Conservation (phyloP, 2,113 vertebrate genomes). For the Balaenoptera acutorostrata region DNA sequence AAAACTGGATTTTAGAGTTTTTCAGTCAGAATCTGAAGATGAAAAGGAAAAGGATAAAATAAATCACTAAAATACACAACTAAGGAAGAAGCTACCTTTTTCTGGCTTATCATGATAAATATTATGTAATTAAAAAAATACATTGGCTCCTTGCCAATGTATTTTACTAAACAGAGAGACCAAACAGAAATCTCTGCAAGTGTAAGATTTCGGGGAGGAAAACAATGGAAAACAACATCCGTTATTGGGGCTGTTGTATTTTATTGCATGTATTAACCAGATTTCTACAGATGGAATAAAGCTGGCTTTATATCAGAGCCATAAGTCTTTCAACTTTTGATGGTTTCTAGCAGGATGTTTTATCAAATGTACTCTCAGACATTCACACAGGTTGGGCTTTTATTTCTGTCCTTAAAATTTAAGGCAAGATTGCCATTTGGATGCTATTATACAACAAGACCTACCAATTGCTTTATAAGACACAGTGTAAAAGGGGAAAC, state of each 20-base stretch:
- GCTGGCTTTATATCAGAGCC: slow-evolving; percentile 29
- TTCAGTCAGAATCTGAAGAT: neutral
- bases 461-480: neutral
- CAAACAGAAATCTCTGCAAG: slow-evolving; percentile 27
- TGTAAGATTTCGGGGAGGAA: neutral
- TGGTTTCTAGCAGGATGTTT: slow-evolving; percentile 50
- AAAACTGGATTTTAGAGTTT: neutral
- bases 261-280: slow-evolving; percentile 44
- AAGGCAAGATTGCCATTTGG: neutral
- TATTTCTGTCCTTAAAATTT: slow-evolving; percentile 36
- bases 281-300: slow-evolving; percentile 53
- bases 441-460: neutral
- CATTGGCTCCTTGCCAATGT: neutral
- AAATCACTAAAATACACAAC: neutral
- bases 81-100: neutral
- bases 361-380: slow-evolving; percentile 34
- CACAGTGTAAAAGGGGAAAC: neutral
- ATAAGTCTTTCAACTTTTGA: slow-evolving; percentile 49
- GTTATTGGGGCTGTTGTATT: slow-evolving; percentile 48
- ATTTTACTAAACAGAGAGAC: slow-evolving; percentile 35
- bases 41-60: neutral
- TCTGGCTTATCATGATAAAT: neutral
- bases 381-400: slow-evolving; percentile 38
- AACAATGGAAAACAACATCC: neutral
- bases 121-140: neutral